A percentile compares a stretch with the other conserved stretches of the same genome.
Evolutionary conservation across 2,113 vertebrate genomes (phyloP).

Genomic region (Labeo catla): DNA sequence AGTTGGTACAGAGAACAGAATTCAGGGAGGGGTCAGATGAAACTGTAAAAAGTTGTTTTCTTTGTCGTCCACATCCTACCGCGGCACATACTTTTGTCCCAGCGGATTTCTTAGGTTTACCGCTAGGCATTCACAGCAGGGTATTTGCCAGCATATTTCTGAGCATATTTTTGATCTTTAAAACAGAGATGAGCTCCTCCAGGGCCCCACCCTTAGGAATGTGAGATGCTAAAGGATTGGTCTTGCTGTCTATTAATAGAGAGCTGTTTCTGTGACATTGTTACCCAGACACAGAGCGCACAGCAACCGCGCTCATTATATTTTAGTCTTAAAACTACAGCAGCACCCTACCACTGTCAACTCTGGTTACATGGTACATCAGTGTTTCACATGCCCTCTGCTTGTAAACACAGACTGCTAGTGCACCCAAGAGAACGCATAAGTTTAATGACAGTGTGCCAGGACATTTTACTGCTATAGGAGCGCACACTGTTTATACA

Average conservation of each 20-base stretch:
- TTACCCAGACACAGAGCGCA: conserved; percentile 71
- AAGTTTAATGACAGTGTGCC: conserved; percentile 17
- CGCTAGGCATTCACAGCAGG: conserved; percentile 46
- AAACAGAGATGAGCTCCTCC: conserved; percentile 53
- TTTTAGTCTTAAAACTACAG: conserved; percentile 38
- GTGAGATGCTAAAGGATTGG: conserved; percentile 73
- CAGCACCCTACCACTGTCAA: neutral
- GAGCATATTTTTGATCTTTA: conserved; percentile 67
- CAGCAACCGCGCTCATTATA: conserved; percentile 37
- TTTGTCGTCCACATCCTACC: conserved; percentile 67
- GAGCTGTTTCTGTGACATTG: conserved; percentile 74
- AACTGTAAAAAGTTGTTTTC: conserved; percentile 67
- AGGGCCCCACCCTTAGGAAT: conserved; percentile 71
- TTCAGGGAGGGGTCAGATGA: conserved; percentile 53
- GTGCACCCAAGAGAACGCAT: neutral
- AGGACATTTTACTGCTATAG: conserved; percentile 16
- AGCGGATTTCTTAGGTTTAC: conserved; percentile 45
- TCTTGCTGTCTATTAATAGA: conserved; percentile 78
- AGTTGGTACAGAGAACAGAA: conserved; percentile 54
- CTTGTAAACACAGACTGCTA: conserved; percentile 43
- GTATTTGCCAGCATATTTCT: conserved; percentile 70
- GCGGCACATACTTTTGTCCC: conserved; percentile 62
- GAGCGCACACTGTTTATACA: conserved; percentile 45
- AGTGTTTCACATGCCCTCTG: conserved; percentile 26
- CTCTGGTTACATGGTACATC: conserved; percentile 36